Base-by-base conservation (phyloP, 2,113 vertebrate genomes). In the Macrotus californicus region DNA sequence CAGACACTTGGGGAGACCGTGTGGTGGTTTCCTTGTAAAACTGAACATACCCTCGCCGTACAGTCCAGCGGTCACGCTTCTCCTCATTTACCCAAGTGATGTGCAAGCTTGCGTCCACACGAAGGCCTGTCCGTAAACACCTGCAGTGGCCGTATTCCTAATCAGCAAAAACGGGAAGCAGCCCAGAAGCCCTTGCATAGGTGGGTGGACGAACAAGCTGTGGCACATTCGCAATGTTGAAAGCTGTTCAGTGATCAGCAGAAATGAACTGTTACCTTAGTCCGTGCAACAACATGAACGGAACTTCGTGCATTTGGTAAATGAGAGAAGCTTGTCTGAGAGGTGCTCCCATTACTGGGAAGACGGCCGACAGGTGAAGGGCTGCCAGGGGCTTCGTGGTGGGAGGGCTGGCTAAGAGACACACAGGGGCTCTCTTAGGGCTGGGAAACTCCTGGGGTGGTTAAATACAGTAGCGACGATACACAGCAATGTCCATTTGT, bases 211-310 rank as follows among this genome's bases (percentile, higher is more conserved):
- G 10, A 34, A 13, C 5, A 29, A 48, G 39, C 8, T 19, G 9
- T 46, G 52, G 11, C 3, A 21, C 1, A 4, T 34, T 3, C 59
- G 64, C 4, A 24, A 5, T 7, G 16, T 14, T 5, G 15, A 34
- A 10, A n/a, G 11, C 4, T 22, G 1, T 56, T 15, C 34, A 31
- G 5, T 24, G 1, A 26, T 19, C 39, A 21, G 22, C 36, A 91
- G 16, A 39, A 46, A 39, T 2, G 5, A 29, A 10, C 50, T 39
- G 19, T 15, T 46, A 6, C 19, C 19, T 11, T 69, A 6, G 59
- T 50, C 15, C n/a, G 3, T 11, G 21, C 7, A 7, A 21, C 3
- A 7, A 3, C 21, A 14, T 6, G 6, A 41, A 41, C 21, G 16
- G 56, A 59, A 12, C 39, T 14, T 16, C 14, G 15, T 21, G 21